Conservation (phyloP, 2,113 vertebrate genomes). For the Rattus rattus region DNA sequence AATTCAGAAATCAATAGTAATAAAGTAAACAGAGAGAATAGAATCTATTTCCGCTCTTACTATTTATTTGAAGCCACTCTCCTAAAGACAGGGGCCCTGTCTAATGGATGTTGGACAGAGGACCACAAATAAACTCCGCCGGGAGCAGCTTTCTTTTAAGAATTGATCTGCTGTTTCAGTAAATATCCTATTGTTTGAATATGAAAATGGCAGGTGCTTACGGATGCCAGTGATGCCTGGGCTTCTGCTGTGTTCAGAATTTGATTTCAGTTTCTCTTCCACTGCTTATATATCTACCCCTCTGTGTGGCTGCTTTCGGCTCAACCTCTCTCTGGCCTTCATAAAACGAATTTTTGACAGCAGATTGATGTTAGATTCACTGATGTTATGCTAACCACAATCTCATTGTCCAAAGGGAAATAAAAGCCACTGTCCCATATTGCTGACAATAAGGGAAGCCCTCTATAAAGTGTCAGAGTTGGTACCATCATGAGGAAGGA, state of each 20-base stretch:
- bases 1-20: slow-evolving; percentile 85
- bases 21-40: slow-evolving; percentile 83
- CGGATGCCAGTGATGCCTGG: not conserved
- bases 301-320: not conserved
- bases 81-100: not conserved
- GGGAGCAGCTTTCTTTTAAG: slow-evolving; percentile 50
- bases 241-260: slow-evolving; percentile 47
- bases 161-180: slow-evolving; percentile 73
- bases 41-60: slow-evolving; percentile 76
- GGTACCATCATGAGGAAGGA: slow-evolving; percentile 35
- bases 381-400: slow-evolving; percentile 32
- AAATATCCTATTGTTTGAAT: slow-evolving; percentile 62
- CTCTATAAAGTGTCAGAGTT: slow-evolving; percentile 52
- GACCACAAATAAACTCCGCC: slow-evolving; percentile 51
- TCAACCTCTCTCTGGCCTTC: slow-evolving; percentile 30
- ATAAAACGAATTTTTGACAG: slow-evolving; percentile 59
- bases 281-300: not conserved
- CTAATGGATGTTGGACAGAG: slow-evolving; percentile 14
- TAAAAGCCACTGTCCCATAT: slow-evolving; percentile 54
- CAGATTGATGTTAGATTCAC: slow-evolving; percentile 35
- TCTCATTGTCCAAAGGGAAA: slow-evolving; percentile 51
- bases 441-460: not conserved
- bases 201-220: slow-evolving; percentile 56
- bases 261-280: slow-evolving; percentile 56
- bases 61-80: slow-evolving; percentile 13